Conservation (phyloP, 1,140 invertebrate species). For the Globodera ellingtonae region DNA sequence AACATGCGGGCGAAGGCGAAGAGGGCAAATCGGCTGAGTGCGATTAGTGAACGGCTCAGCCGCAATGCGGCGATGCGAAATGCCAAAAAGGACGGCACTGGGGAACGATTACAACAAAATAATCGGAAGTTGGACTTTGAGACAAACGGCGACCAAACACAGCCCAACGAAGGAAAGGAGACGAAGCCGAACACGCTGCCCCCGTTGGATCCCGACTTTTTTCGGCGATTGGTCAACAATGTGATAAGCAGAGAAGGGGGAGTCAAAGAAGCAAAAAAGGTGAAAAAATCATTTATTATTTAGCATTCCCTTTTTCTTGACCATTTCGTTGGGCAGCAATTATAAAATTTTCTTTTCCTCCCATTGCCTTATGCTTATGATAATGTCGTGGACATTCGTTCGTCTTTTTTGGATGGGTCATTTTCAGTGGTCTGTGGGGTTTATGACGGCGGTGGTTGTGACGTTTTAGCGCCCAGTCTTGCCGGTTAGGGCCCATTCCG, state of each 20-base stretch:
- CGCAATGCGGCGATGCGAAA: conserved; percentile 56
- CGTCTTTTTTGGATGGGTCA: background rate
- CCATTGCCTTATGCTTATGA: background rate
- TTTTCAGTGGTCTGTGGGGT: too few relatives aligned
- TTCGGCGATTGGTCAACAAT: conserved; percentile 26
- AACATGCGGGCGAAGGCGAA: conserved; percentile 81
- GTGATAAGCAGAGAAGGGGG: conserved; percentile 11
- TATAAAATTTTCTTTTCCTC: background rate
- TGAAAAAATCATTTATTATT: background rate
- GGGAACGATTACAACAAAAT: conserved; percentile 5
- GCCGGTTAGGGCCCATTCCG: background rate
- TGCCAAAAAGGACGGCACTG: background rate
- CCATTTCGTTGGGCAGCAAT: background rate
- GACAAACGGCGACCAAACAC: background rate
- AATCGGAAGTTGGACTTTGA: conserved; percentile 15
- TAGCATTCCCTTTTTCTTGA: background rate
- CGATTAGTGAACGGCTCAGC: conserved; percentile 65
- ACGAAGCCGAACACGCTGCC: conserved; percentile 64
- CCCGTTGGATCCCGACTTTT: conserved; percentile 13
- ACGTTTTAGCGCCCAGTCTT: background rate
- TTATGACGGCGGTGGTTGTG: too few relatives aligned
- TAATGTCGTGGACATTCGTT: background rate
- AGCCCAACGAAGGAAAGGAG: conserved; percentile 43
- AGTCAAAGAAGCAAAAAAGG: background rate
- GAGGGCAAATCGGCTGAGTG: conserved; percentile 43